phyloP scores from a whole-genome alignment of 2,888 invertebrate species.

The Microctonus aethiopoides region DNA sequence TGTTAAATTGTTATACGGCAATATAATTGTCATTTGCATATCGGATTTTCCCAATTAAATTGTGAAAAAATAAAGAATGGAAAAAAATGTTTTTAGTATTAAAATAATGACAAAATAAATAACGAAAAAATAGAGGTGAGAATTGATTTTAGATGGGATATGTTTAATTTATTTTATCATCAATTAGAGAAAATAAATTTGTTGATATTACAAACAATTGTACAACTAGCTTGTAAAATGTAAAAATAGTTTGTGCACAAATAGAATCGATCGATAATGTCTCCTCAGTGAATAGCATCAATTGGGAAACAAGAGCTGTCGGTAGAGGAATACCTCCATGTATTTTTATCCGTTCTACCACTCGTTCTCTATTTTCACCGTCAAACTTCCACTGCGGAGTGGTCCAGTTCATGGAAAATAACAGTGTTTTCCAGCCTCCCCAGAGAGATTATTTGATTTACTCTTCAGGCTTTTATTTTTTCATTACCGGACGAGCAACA shows the following conservation, averaged over 20 bases:
- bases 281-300: background rate
- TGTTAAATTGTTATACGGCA: slow-evolving; percentile 32
- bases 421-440: background rate
- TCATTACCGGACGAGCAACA: background rate
- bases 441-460: background rate
- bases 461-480: background rate
- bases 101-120: background rate
- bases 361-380: background rate
- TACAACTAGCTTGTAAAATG: background rate
- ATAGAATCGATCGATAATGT: background rate
- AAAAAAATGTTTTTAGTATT: background rate
- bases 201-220: background rate
- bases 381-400: background rate
- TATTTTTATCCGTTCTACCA: background rate
- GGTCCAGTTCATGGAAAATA: background rate
- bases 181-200: background rate
- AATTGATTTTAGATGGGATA: too few species aligned
- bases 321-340: too few species aligned
- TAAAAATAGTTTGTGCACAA: background rate
- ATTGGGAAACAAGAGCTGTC: background rate
- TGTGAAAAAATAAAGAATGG: background rate
- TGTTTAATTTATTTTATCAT: too few species aligned
- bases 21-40: slow-evolving; percentile 20
- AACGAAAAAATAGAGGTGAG: background rate
- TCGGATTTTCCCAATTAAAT: slow-evolving; percentile 31